A percentile compares a stretch with the other conserved stretches of the same genome.
These are phyloP conservation scores for Tympanuchus pallidicinctus DNA, from an alignment of 2,113 vertebrate genomes.

Conservation along the genomic window DNA sequence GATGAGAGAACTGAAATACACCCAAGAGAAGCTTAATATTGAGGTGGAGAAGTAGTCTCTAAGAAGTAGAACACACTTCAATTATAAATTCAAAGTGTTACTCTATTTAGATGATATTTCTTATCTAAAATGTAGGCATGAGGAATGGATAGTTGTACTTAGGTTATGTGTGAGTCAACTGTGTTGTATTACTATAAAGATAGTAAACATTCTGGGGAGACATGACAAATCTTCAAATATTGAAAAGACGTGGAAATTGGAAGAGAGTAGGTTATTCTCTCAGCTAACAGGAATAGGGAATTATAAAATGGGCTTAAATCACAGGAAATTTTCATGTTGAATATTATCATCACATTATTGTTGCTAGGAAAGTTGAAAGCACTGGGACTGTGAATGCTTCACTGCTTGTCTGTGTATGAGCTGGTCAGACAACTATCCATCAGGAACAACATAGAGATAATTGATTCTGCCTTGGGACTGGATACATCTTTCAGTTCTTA, in stretches of 20 bases:
- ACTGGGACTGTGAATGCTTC: background rate
- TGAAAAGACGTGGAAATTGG: background rate
- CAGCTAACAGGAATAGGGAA: background rate
- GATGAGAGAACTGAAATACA: background rate
- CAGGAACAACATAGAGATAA: background rate
- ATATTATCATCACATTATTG: background rate
- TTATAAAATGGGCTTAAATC: conserved; percentile 26
- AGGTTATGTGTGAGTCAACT: conserved; percentile 28
- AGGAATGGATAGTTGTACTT: conserved; percentile 1
- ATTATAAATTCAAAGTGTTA: background rate
- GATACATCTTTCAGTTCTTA: background rate
- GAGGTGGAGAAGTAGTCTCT: conserved; percentile 4
- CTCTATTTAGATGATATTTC: conserved; percentile 12
- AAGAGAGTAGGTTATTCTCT: background rate
- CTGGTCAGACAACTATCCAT: background rate
- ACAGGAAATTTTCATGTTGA: background rate
- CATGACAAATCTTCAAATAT: conserved; percentile 15
- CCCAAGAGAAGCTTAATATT: background rate
- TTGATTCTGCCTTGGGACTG: background rate
- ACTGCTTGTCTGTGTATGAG: conserved; percentile 7
- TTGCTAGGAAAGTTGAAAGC: background rate
- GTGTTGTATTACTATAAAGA: conserved; percentile 13
- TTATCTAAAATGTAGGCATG: background rate
- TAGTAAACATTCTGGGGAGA: background rate
- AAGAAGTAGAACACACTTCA: conserved; percentile 10